phyloP scores from a whole-genome alignment of 2,888 invertebrate genomes.

The Cephus pulcher region DNA sequence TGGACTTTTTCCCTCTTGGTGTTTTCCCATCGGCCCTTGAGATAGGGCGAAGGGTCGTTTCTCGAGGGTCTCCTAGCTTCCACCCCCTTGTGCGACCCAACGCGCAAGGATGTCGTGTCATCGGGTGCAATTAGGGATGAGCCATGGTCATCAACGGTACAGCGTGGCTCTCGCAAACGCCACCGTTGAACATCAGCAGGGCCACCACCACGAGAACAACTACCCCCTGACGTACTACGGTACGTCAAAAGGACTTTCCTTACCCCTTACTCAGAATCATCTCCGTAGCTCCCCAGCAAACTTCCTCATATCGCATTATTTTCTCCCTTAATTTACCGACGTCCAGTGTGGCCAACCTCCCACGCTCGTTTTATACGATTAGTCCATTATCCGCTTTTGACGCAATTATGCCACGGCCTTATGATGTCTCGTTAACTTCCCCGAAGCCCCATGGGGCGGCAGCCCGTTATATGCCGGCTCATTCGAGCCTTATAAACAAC shows the following conservation, averaged over 20 bases:
- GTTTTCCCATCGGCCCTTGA: conserved; percentile 15
- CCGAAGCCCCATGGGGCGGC: conserved; percentile 28
- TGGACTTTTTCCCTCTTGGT: conserved; percentile 5
- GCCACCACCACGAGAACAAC: not conserved
- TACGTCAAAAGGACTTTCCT: conserved; percentile 9
- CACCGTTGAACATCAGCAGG: not conserved
- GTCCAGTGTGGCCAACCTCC: conserved; percentile 11
- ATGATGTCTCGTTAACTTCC: conserved; percentile 49
- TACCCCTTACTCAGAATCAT: conserved; percentile 6
- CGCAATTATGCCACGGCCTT: conserved; percentile 49
- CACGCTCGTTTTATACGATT: conserved; percentile 37
- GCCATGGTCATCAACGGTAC: conserved; percentile 48
- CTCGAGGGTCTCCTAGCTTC: conserved; percentile 18
- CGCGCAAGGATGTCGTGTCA: conserved; percentile 50
- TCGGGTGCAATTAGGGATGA: conserved; percentile 59
- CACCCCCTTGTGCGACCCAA: conserved; percentile 18
- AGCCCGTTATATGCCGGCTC: not conserved
- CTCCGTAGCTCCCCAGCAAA: not conserved
- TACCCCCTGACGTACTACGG: no score
- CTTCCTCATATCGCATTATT: conserved; percentile 39
- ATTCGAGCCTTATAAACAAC: not conserved
- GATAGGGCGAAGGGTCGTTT: conserved; percentile 21
- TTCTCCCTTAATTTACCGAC: conserved; percentile 46
- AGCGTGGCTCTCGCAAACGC: not conserved
- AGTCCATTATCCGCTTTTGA: conserved; percentile 51